Conservation (phyloP, 1,140 invertebrate genomes). For the Drosophila takahashii region DNA sequence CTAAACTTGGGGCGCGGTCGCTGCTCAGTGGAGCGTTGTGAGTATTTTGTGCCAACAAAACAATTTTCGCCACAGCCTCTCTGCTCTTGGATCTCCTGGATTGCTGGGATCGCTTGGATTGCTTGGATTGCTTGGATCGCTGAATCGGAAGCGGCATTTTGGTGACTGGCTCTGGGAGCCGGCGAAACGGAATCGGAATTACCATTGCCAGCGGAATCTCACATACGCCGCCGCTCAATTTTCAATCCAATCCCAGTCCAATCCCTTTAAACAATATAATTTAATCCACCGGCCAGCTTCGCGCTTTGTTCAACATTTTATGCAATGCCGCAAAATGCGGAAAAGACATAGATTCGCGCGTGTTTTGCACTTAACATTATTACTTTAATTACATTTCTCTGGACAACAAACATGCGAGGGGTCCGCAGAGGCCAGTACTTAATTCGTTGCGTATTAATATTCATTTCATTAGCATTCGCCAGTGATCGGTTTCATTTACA, state of each 20-base stretch:
- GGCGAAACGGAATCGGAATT: slow-evolving; percentile 42
- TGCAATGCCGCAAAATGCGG: slow-evolving; percentile 59
- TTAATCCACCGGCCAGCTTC: slow-evolving; percentile 13
- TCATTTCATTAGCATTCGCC: slow-evolving; percentile 28
- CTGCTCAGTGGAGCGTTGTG: slow-evolving; percentile 57
- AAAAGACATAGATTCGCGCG: slow-evolving; percentile 61
- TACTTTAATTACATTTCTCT: slow-evolving; percentile 28
- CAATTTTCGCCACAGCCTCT: slow-evolving; percentile 66
- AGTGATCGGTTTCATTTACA: slow-evolving; percentile 42
- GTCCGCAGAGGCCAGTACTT: slow-evolving; percentile 19
- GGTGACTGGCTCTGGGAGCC: slow-evolving; percentile 46
- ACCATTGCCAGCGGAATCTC: slow-evolving; percentile 35
- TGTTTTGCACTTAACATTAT: slow-evolving; percentile 46
- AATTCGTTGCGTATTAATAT: slow-evolving; percentile 38
- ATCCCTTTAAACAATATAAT: slow-evolving; percentile 13
- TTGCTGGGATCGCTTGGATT: slow-evolving; percentile 11
- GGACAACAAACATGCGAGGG: slow-evolving; percentile 9
- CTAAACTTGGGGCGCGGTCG: slow-evolving; percentile 28
- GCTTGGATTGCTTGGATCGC: slow-evolving; percentile 14
- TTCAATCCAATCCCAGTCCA: slow-evolving; percentile 6
- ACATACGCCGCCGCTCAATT: slow-evolving; percentile 21
- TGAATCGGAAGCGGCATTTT: slow-evolving; percentile 52
- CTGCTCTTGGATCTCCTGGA: slow-evolving; percentile 15
- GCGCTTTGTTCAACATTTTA: slow-evolving; percentile 55
- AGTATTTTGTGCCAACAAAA: slow-evolving; percentile 53